Percentiles rank a stretch among this genome's conserved stretches.
These are phyloP conservation scores for Otus scops DNA, from an alignment of 2,797 vertebrate genomes.

Conservation along the genomic window DNA sequence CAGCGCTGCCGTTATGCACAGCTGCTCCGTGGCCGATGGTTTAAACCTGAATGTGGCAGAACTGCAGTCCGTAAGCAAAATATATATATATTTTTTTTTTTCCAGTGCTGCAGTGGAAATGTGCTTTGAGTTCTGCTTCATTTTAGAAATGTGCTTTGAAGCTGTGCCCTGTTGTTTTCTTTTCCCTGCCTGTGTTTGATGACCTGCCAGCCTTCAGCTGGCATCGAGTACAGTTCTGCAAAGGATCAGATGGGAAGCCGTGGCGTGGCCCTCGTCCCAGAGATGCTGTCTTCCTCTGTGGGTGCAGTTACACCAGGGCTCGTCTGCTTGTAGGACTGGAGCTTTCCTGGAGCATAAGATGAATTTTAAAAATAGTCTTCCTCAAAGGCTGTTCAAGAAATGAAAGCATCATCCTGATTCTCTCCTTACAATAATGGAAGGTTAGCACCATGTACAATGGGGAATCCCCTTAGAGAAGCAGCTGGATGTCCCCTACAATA, in stretches of 20 bases:
- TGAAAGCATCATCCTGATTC: not conserved
- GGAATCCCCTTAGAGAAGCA: not conserved
- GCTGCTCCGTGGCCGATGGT: not conserved
- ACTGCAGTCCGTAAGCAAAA: not conserved
- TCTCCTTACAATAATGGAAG: not conserved
- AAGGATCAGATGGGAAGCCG: not conserved
- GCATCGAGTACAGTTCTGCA: accelerated
- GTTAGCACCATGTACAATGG: not conserved
- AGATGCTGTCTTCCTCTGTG: accelerated
- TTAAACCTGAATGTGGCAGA: not conserved
- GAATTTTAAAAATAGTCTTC: not conserved
- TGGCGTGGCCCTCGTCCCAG: not conserved
- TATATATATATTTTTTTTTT: accelerated
- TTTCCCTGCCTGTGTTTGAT: not conserved
- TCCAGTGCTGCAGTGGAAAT: not conserved
- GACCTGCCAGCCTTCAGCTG: not conserved
- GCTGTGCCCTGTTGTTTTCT: not conserved
- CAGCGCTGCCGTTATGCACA: not conserved
- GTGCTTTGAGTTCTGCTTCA: not conserved
- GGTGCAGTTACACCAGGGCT: not conserved
- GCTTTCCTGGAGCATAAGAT: not conserved
- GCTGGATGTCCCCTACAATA: not conserved
- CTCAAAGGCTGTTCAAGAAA: not conserved
- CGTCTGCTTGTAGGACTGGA: not conserved
- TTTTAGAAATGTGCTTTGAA: not conserved